phyloP scores from a whole-genome alignment of 2,888 invertebrate species.

The Prosapia bicincta region DNA sequence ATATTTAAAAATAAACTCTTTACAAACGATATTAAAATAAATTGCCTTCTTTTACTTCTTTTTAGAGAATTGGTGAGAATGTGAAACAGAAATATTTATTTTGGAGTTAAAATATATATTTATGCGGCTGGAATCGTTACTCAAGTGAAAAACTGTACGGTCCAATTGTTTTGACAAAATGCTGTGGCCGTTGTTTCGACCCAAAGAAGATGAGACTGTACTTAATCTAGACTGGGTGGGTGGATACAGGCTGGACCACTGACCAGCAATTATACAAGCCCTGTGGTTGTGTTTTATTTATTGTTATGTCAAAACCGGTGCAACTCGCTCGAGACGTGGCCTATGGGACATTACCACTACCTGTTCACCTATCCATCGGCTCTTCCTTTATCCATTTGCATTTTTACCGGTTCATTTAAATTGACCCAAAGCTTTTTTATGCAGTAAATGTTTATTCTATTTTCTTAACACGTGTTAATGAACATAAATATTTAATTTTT shows the following conservation, averaged over 20 bases:
- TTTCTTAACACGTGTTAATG: too few relatives aligned
- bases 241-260: background rate
- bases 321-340: background rate
- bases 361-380: background rate
- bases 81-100: too few relatives aligned
- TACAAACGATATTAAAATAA: too few relatives aligned
- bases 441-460: too few relatives aligned
- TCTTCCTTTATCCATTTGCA: background rate
- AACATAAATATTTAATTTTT: too few relatives aligned
- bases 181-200: background rate
- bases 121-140: too few relatives aligned
- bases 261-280: constrained; percentile 1
- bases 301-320: constrained; percentile 6
- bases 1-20: too few relatives aligned
- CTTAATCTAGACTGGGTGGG: background rate
- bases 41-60: too few relatives aligned
- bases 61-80: too few relatives aligned
- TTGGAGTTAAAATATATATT: too few relatives aligned
- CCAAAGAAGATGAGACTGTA: background rate
- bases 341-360: background rate
- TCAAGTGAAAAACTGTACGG: too few relatives aligned
- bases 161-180: background rate
- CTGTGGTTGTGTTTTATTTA: constrained; percentile 7
- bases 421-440: too few relatives aligned
- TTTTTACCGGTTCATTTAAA: background rate